A percentile compares a stretch with the other conserved stretches of the same genome.
These are phyloP conservation scores for Stictocephala bisonia DNA, from an alignment of 2,888 invertebrate genomes.

Conservation along the genomic window DNA sequence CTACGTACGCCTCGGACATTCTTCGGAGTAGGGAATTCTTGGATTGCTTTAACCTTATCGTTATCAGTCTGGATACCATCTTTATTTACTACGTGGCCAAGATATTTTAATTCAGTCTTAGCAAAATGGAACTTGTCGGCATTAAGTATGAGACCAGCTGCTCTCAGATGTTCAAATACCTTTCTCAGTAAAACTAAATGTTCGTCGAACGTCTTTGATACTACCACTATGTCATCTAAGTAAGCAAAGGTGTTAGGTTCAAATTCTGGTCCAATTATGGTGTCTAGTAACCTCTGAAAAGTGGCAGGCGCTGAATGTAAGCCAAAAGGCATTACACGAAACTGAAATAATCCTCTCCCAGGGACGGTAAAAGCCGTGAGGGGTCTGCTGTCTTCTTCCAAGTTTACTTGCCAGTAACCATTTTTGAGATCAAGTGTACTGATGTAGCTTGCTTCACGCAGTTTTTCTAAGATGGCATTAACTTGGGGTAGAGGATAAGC, in stretches of 20 bases:
- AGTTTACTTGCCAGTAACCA: slow-evolving; percentile 53
- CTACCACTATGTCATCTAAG: slow-evolving; percentile 3
- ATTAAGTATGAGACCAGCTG: slow-evolving; percentile 55
- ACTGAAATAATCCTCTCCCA: slow-evolving; percentile 48
- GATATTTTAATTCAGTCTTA: slow-evolving; percentile 51
- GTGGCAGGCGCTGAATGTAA: slow-evolving; percentile 59
- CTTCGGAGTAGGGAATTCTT: slow-evolving; percentile 4
- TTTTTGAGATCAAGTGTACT: slow-evolving; percentile 51
- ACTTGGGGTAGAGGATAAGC: slow-evolving; percentile 54
- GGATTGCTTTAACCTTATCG: background rate
- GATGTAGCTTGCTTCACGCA: slow-evolving; percentile 52
- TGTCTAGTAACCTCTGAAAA: slow-evolving; percentile 59
- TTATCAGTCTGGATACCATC: slow-evolving; percentile 51
- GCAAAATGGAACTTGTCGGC: slow-evolving; percentile 55
- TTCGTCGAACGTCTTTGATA: slow-evolving; percentile 49
- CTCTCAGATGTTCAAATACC: slow-evolving; percentile 49
- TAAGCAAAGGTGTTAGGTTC: slow-evolving; percentile 19
- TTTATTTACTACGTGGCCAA: slow-evolving; percentile 57
- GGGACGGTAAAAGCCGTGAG: slow-evolving; percentile 55
- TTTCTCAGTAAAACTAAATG: slow-evolving; percentile 51
- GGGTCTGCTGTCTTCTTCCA: slow-evolving; percentile 28
- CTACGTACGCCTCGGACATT: background rate
- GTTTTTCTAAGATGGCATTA: slow-evolving; percentile 48
- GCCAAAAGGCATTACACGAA: slow-evolving; percentile 58
- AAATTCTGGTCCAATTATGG: slow-evolving; percentile 57